phyloP scores from a whole-genome alignment of 2,888 invertebrate species.

The Dinocampus coccinellae region DNA sequence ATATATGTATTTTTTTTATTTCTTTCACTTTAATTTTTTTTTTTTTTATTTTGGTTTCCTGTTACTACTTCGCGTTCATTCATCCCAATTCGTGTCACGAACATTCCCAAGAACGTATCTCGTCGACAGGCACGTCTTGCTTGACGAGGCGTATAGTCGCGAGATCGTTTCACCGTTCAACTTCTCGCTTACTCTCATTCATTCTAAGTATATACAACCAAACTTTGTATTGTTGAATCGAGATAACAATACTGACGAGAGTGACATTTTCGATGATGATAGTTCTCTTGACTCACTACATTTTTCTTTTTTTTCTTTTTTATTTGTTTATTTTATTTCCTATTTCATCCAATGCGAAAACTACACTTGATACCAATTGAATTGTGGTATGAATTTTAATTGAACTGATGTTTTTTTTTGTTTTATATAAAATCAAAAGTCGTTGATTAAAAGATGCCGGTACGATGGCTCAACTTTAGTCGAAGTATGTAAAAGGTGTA shows the following conservation, averaged over 20 bases:
- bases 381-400: slow-evolving; percentile 23
- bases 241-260: slow-evolving; percentile 32
- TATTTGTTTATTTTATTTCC: too few relatives aligned
- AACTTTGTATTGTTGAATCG: slow-evolving; percentile 10
- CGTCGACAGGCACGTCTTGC: slow-evolving; percentile 44
- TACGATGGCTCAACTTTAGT: slow-evolving; percentile 2
- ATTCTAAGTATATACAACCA: neutral
- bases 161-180: slow-evolving; percentile 34
- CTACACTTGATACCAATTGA: slow-evolving; percentile 18
- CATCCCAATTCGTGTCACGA: slow-evolving; percentile 45
- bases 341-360: too few relatives aligned
- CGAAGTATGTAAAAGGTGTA: neutral
- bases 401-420: neutral
- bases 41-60: slow-evolving; percentile 18
- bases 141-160: slow-evolving; percentile 29
- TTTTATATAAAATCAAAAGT: neutral
- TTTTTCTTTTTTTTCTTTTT: slow-evolving; percentile 13
- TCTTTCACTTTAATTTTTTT: neutral
- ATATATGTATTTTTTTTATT: too few relatives aligned
- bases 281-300: slow-evolving; percentile 15
- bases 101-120: slow-evolving; percentile 39
- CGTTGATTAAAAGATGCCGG: neutral
- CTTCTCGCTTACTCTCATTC: slow-evolving; percentile 21
- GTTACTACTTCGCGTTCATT: slow-evolving; percentile 28
- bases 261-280: slow-evolving; percentile 31